Evolutionary conservation across 2,113 vertebrate genomes (phyloP).

Genomic region (Pelecanus crispus): DNA sequence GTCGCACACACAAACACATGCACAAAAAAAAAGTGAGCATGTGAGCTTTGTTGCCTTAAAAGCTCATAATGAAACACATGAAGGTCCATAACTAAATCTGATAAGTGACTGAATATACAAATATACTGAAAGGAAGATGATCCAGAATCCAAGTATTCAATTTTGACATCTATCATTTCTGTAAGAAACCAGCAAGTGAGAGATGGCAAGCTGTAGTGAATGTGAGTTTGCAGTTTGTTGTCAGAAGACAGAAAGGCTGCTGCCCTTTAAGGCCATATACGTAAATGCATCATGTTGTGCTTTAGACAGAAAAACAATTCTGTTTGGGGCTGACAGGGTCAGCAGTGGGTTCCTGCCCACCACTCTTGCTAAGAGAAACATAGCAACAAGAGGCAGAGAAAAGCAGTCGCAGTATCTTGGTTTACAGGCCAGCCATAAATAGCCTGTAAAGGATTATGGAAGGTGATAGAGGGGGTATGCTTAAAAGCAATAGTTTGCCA

Average conservation of each 20-base stretch:
- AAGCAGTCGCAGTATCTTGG: neutral
- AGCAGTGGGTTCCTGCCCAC: neutral
- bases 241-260: neutral
- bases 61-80: neutral
- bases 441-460: neutral
- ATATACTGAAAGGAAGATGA: neutral
- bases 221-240: neutral
- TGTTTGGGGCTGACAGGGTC: neutral
- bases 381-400: neutral
- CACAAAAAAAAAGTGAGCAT: neutral
- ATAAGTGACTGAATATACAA: neutral
- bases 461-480: neutral
- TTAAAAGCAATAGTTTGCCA: neutral
- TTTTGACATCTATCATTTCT: neutral
- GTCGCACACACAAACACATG: neutral
- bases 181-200: neutral
- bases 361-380: neutral
- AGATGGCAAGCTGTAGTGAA: neutral
- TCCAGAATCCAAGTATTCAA: neutral
- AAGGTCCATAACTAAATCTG: neutral
- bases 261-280: neutral
- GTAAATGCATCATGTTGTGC: rapidly evolving
- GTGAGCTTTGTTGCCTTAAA: neutral
- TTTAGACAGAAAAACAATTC: neutral
- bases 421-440: neutral